Percentiles rank a stretch among this genome's conserved stretches.
Conservation (phyloP, 2,888 invertebrate genomes). For the Cynaeus angustus region DNA sequence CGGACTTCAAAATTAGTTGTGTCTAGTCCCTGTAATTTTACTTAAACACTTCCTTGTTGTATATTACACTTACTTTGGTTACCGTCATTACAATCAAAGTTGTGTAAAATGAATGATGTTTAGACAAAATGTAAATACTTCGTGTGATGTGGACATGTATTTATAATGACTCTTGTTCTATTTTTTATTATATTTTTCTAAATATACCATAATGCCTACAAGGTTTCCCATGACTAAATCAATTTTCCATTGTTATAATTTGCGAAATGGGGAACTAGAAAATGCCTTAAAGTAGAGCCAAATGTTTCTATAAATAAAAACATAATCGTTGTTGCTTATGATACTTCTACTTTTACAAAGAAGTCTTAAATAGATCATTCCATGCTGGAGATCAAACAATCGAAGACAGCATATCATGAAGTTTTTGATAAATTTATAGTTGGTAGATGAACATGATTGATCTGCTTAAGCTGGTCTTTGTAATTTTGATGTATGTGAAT, state of each 20-base stretch:
- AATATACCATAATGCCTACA: conserved; percentile 58
- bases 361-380: conserved; percentile 28
- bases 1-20: conserved; percentile 4
- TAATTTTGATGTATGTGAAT: conserved; percentile 47
- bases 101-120: conserved; percentile 48
- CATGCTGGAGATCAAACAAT: conserved; percentile 28
- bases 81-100: conserved; percentile 6
- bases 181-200: conserved; percentile 58
- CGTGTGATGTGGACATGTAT: conserved; percentile 63
- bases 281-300: conserved; percentile 47
- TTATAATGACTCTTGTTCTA: conserved; percentile 56
- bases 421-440: conserved; percentile 45
- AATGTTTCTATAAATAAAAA: conserved; percentile 24
- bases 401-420: conserved; percentile 41
- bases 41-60: background rate
- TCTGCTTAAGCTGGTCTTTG: conserved; percentile 27
- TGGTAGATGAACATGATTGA: conserved; percentile 16
- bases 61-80: conserved; percentile 4
- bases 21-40: conserved; percentile 39
- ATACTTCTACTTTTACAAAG: conserved; percentile 37
- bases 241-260: conserved; percentile 31
- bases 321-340: conserved; percentile 46
- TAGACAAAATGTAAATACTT: conserved; percentile 58
- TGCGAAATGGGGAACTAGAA: conserved; percentile 31
- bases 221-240: conserved; percentile 42